Evolutionary conservation across 2,113 vertebrate species (phyloP), one percentile per base, ranked within the genome.

Genomic region (Galeopterus variegatus): DNA sequence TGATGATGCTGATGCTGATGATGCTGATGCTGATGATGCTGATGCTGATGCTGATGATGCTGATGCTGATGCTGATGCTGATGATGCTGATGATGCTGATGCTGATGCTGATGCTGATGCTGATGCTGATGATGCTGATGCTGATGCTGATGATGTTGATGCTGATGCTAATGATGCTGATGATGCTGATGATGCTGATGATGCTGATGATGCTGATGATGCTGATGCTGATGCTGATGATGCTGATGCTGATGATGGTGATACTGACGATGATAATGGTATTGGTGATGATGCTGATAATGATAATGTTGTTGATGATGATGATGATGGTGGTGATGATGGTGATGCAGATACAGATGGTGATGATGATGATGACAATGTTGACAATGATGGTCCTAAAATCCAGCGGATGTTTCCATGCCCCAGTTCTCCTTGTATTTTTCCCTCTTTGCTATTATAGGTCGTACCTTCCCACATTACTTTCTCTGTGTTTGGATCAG

Each of bases 11-110:
- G 41, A 41, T 41, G 41, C 41, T 41, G 41, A 41, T 41, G 41
- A 41, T 41, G 41, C 41, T 41, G 41, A 41, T 41, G 41, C 41
- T 41, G 41, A 41, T 41, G 41, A 3, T 41, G 41, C 3, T 41
- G 41, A 41, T 41, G 41, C 41, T 41, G 41, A 41, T 41, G 41
- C 3, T 41, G 41, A 3, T 41, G 41, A 41, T 41, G 41, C 41
- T 41, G 41, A 41, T 41, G 41, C 41, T 41, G 41, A 41, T 41
- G n/a, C n/a, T n/a, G n/a, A n/a, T 26, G 23, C 0, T 58, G 33
- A 0, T 36, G 6, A 1, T n/a, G n/a, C 0, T 73, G 23, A 1
- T 45, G 23, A 2, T 26, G 0, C 0, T 73, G 6, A 0, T 24
- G 3, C 1, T 60, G 1, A 1, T 45, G 4, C 0, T 60, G 23